phyloP scores from a whole-genome alignment of 2,797 vertebrate genomes.

The Spea hammondii region DNA sequence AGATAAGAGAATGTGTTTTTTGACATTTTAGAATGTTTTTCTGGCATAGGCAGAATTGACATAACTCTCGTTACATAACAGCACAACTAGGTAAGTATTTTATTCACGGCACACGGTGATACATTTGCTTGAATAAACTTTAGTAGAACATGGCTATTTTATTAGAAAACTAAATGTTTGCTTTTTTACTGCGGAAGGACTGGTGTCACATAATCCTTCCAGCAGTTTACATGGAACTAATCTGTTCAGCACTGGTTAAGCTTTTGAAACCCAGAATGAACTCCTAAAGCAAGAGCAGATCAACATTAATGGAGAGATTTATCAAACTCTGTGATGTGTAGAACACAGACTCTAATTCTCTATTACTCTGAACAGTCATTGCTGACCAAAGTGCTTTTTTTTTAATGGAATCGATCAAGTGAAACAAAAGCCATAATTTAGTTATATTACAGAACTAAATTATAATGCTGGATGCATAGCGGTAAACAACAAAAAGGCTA shows the following conservation, averaged over 20 bases:
- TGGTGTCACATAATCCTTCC: slow-evolving; percentile 33
- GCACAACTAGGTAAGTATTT: slow-evolving; percentile 51
- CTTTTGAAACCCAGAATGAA: slow-evolving; percentile 34
- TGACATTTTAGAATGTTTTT: slow-evolving; percentile 56
- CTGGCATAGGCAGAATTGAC: slow-evolving; percentile 59
- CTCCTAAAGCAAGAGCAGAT: slow-evolving; percentile 17
- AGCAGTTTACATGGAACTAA: slow-evolving; percentile 39
- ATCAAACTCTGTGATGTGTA: slow-evolving; percentile 22
- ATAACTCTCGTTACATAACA: slow-evolving; percentile 62
- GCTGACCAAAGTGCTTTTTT: too few relatives aligned
- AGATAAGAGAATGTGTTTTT: neutral
- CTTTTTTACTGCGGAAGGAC: slow-evolving; percentile 30
- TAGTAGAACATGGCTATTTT: slow-evolving; percentile 32
- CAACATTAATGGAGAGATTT: slow-evolving; percentile 27
- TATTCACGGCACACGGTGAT: slow-evolving; percentile 25
- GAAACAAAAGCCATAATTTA: too few relatives aligned
- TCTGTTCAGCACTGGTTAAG: slow-evolving; percentile 31
- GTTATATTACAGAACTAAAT: too few relatives aligned
- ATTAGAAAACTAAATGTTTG: slow-evolving; percentile 32
- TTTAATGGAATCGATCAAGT: too few relatives aligned
- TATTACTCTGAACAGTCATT: too few relatives aligned
- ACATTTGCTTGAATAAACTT: slow-evolving; percentile 28
- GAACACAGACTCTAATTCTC: neutral
- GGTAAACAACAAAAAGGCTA: too few relatives aligned
- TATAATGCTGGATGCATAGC: too few relatives aligned